Percentiles rank a stretch among this genome's conserved stretches.
phyloP scores from a whole-genome alignment of 2,888 invertebrate species.

The Sympetrum striolatum region DNA sequence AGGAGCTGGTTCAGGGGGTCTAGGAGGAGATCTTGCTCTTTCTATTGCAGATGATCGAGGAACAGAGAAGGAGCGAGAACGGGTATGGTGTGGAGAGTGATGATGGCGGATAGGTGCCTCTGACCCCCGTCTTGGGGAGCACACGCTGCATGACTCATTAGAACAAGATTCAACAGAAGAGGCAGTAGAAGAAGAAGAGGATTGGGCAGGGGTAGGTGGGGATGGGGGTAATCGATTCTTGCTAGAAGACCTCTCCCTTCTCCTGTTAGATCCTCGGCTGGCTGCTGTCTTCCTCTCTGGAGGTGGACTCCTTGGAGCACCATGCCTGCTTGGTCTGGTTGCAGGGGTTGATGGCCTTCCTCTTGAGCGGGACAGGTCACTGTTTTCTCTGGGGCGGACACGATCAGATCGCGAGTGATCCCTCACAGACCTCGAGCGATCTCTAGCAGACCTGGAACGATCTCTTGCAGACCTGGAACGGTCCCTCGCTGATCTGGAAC shows the following conservation, averaged over 20 bases:
- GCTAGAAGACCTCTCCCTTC: neutral
- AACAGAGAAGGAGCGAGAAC: neutral
- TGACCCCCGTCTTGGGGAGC: slow-evolving; percentile 68
- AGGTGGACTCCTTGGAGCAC: slow-evolving; percentile 10
- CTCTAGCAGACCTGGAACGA: neutral
- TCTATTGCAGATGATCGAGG: neutral
- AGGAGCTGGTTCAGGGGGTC: slow-evolving; percentile 26
- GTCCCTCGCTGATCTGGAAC: slow-evolving; percentile 12
- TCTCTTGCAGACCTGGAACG: neutral
- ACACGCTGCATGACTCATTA: slow-evolving; percentile 83
- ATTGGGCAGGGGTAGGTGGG: neutral
- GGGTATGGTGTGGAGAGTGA: neutral
- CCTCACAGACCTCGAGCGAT: neutral
- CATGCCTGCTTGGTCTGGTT: neutral
- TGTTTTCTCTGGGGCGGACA: neutral
- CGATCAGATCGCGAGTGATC: neutral
- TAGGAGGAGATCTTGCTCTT: slow-evolving; percentile 11
- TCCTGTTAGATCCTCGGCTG: neutral
- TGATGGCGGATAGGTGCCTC: slow-evolving; percentile 51
- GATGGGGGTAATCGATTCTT: neutral
- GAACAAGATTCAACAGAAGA: slow-evolving; percentile 84
- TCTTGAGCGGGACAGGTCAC: neutral
- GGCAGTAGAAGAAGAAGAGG: slow-evolving; percentile 50
- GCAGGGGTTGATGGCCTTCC: neutral
- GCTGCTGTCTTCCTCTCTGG: neutral